A percentile compares a stretch with the other conserved stretches of the same genome.
phyloP scores from a whole-genome alignment of 2,797 vertebrate species.

The Clarias pachynema region DNA sequence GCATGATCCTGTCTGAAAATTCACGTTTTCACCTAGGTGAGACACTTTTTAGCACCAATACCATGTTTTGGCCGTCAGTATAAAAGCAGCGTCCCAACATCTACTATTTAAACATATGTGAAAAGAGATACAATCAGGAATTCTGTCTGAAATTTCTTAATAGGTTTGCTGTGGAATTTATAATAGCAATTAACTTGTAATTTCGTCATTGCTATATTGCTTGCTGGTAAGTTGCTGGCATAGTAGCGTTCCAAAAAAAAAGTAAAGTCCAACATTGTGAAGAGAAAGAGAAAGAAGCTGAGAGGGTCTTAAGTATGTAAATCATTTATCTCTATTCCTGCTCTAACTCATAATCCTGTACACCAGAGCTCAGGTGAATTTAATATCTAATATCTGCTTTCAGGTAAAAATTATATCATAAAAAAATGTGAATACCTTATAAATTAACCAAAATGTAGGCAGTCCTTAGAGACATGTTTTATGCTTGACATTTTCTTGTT shows the following conservation, averaged over 20 bases:
- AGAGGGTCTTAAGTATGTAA: neutral
- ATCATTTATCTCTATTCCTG: neutral
- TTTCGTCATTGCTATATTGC: neutral
- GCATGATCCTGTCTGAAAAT: too few species aligned
- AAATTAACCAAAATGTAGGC: neutral
- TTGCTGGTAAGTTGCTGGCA: neutral
- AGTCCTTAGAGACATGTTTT: neutral
- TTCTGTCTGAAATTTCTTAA: neutral
- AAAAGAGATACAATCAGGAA: neutral
- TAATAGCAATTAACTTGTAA: neutral
- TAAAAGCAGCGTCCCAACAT: slow-evolving; percentile 3
- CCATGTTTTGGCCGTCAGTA: too few species aligned
- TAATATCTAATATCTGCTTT: neutral
- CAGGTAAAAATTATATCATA: neutral
- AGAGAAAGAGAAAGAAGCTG: slow-evolving; percentile 45
- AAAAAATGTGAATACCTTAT: neutral
- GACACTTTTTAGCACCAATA: too few species aligned
- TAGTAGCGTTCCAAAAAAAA: neutral
- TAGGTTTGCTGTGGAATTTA: neutral
- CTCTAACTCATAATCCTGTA: neutral
- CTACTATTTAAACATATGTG: neutral
- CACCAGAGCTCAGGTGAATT: neutral
- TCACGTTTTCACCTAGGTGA: too few species aligned
- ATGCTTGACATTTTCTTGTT: neutral
- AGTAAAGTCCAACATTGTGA: slow-evolving; percentile 7